Evolutionary conservation across 2,888 invertebrate species (phyloP).

Genomic region (Sphecodes monilicornis): DNA sequence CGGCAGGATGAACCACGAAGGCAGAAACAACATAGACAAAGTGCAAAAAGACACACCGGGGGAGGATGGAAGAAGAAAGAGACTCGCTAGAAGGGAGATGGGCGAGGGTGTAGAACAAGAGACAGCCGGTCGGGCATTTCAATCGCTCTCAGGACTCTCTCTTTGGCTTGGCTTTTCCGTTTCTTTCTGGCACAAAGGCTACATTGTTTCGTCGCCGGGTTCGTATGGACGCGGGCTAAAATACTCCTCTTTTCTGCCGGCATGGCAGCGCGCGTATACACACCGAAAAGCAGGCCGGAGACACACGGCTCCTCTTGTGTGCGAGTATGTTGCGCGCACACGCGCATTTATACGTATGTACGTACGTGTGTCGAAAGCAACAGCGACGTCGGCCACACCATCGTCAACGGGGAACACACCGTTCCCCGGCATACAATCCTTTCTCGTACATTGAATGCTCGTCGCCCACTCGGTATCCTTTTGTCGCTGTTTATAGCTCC

Average conservation of each 20-base stretch:
- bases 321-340: neutral
- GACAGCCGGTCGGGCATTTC: conserved; percentile 75
- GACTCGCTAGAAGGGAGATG: conserved; percentile 15
- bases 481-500: conserved; percentile 69
- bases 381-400: conserved; percentile 58
- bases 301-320: conserved; percentile 17
- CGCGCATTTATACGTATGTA: conserved; percentile 31
- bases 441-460: conserved; percentile 69
- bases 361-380: conserved; percentile 53
- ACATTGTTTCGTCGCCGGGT: conserved; percentile 77
- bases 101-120: conserved; percentile 36
- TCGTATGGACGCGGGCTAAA: conserved; percentile 71
- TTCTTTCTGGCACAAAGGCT: conserved; percentile 75
- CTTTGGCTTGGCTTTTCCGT: conserved; percentile 75
- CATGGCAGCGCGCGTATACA: conserved; percentile 32
- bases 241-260: conserved; percentile 66
- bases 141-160: conserved; percentile 78
- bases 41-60: conserved; percentile 37
- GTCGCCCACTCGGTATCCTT: conserved; percentile 69
- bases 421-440: conserved; percentile 69
- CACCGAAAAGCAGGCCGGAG: conserved; percentile 52
- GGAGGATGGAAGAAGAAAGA: neutral
- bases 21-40: conserved; percentile 13
- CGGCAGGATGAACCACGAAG: conserved; percentile 19
- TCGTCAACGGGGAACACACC: conserved; percentile 38